A percentile compares a stretch with the other conserved stretches of the same genome.
Conservation (phyloP, 2,113 vertebrate species). For the Dipodomys merriami region DNA sequence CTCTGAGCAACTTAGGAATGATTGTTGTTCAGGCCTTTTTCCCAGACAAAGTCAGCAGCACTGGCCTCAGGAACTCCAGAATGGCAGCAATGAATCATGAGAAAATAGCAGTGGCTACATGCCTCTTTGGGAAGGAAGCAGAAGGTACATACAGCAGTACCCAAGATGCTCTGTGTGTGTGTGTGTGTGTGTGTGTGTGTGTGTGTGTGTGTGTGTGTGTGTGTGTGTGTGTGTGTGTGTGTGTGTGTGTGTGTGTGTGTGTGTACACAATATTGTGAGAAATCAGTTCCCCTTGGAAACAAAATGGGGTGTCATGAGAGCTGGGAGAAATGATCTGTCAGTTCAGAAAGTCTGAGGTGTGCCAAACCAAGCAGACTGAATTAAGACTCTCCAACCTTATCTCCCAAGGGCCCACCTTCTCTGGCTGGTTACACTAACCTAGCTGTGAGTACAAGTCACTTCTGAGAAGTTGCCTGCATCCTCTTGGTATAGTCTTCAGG, state of each 20-base stretch:
- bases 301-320: background rate
- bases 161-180: background rate
- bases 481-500: background rate
- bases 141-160: background rate
- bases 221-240: no score
- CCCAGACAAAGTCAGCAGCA: background rate
- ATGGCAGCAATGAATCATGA: background rate
- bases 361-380: slow-evolving; percentile 45
- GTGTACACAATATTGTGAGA: background rate
- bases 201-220: no score
- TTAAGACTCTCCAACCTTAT: background rate
- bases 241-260: background rate
- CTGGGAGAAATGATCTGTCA: slow-evolving; percentile 25
- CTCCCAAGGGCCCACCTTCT: slow-evolving; percentile 18
- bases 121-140: slow-evolving; percentile 13
- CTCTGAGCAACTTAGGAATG: background rate
- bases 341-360: background rate
- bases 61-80: background rate
- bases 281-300: background rate
- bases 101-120: background rate
- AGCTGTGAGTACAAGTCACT: slow-evolving; percentile 24
- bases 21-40: background rate
- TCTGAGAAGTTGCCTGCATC: background rate
- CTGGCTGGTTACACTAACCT: slow-evolving; percentile 10
- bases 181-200: no score